Evolutionary conservation across 2,113 vertebrate genomes (phyloP), one percentile per base, ranked within the genome.

Genomic region (Pelusios castaneus): DNA sequence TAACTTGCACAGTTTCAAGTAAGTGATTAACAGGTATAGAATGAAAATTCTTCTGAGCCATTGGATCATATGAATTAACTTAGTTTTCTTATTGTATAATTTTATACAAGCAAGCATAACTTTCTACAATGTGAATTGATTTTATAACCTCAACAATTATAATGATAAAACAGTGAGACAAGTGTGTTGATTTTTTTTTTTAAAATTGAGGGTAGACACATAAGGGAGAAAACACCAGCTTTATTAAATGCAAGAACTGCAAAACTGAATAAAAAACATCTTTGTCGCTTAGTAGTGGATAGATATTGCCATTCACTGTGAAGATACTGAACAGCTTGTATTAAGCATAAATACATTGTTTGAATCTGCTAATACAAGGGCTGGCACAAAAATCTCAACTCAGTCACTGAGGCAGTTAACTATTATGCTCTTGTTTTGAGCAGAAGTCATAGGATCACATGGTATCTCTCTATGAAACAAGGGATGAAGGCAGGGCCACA

Each of bases 331-430:
- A 24, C 43, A 80, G 70, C 93, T 91, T 89, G 25, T 49, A 63
- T 1, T 81, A 85, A 86, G 43, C 90, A 16, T 95, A 75, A 91
- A 87, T 76, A 95, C 79, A 17, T 3, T 60, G 2, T 73, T 84
- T 88, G 43, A n/a, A 14, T 7, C 9, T 92, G 54, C 82, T 95
- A 34, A 95, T 91, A 45, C 85, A 82, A 93, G 83, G 12, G 76
- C n/a, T 85, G 76, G 34, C 89, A 25, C 8, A 16, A 94, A 89
- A 95, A 83, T 93, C 70, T 78, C 16, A 51, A 76, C 45, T 52
- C 56, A 49, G 87, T 43, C 43, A 41, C 5, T 83, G 55, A 60
- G 67, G 60, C 19, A 27, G 43, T 47, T 92, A 83, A 77, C 82
- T 8, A 2, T 89, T 93, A 79, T 88, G 2, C 17, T 81, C 90